These are phyloP conservation scores for Pelobates fuscus DNA, from an alignment of 2,113 vertebrate genomes.

Conservation along the genomic window DNA sequence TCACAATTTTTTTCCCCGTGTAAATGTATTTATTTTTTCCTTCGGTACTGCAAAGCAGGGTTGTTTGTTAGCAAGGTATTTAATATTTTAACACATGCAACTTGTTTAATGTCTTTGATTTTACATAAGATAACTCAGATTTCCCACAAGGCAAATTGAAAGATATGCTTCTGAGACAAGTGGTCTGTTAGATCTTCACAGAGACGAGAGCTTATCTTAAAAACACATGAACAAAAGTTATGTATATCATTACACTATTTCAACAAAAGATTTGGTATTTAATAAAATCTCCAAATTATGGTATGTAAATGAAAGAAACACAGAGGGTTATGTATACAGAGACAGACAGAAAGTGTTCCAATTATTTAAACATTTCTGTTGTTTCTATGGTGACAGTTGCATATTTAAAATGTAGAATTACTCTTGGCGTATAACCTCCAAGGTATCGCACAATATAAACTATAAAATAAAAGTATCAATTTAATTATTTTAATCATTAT, in stretches of 20 bases:
- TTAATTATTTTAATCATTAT: too few relatives aligned
- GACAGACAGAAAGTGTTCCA: too few relatives aligned
- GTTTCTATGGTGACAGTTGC: too few relatives aligned
- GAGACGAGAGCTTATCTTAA: background rate
- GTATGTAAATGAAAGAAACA: too few relatives aligned
- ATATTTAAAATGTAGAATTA: too few relatives aligned
- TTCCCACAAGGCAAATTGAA: conserved; percentile 6
- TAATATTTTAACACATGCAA: conserved; percentile 22
- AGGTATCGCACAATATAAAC: too few relatives aligned
- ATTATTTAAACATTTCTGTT: too few relatives aligned
- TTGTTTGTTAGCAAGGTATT: background rate
- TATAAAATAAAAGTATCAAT: too few relatives aligned
- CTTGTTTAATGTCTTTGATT: conserved; percentile 12
- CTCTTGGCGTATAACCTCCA: too few relatives aligned
- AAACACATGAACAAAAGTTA: background rate
- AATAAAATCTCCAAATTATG: too few relatives aligned
- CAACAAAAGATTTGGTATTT: background rate
- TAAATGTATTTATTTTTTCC: background rate
- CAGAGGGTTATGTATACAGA: too few relatives aligned
- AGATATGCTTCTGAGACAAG: background rate
- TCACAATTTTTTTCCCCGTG: background rate
- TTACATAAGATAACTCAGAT: conserved; percentile 7
- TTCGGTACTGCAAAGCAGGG: background rate
- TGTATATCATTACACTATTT: background rate
- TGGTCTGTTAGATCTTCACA: background rate